phyloP scores from a whole-genome alignment of 2,797 vertebrate species.

The Malacoctenus gilli region DNA sequence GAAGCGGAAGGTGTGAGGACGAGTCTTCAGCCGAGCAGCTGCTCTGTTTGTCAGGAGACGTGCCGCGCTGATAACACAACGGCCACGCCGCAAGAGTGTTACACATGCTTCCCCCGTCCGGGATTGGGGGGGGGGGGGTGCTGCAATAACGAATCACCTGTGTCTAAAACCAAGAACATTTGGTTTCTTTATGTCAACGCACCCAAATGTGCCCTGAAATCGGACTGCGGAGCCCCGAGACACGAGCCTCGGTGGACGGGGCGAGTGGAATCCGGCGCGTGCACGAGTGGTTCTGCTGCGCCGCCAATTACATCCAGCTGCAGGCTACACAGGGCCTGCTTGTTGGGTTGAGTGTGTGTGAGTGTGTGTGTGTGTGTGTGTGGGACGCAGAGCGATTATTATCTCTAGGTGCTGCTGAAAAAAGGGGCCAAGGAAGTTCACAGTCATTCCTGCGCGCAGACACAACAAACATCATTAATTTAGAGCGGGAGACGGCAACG shows the following conservation, averaged over 20 bases:
- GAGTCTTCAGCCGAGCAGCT: conserved; percentile 27
- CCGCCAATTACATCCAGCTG: conserved; percentile 48
- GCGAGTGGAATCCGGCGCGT: conserved; percentile 26
- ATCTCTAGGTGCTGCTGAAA: conserved; percentile 51
- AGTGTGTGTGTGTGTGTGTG: conserved; percentile 27
- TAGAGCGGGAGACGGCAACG: conserved; percentile 33
- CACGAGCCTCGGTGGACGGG: conserved; percentile 23
- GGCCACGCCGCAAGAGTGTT: conserved; percentile 58
- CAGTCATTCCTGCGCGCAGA: conserved; percentile 26
- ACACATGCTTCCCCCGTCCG: conserved; percentile 45
- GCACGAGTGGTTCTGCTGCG: conserved; percentile 9
- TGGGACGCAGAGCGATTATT: conserved; percentile 34
- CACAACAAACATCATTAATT: conserved; percentile 58
- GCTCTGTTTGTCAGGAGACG: conserved; percentile 44
- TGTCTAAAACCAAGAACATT: conserved; percentile 16
- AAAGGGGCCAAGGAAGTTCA: conserved; percentile 49
- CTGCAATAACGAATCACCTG: conserved; percentile 39
- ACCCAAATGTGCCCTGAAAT: neutral
- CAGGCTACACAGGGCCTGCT: conserved; percentile 34
- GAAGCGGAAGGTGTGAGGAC: conserved; percentile 48
- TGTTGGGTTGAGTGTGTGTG: conserved; percentile 28
- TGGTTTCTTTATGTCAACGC: no score
- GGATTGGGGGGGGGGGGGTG: no score
- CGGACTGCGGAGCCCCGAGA: conserved; percentile 1
- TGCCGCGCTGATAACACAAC: conserved; percentile 41